Percentiles rank a stretch among this genome's conserved stretches.
These are phyloP conservation scores for Popillia japonica DNA, from an alignment of 1,140 invertebrate species.

Conservation along the genomic window DNA sequence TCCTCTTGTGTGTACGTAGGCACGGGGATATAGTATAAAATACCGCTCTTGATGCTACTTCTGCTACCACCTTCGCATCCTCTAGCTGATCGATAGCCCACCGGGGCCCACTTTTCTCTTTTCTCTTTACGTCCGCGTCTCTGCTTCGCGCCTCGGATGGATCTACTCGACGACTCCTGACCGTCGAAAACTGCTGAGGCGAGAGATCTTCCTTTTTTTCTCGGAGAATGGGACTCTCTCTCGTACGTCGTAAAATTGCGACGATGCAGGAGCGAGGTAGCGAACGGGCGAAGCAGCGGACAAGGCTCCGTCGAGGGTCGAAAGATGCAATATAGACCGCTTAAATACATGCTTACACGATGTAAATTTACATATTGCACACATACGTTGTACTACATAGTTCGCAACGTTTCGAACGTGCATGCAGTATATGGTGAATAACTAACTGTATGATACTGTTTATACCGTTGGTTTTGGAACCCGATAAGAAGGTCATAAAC, in stretches of 20 bases:
- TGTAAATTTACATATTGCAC: conserved; percentile 8
- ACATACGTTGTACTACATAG: neutral
- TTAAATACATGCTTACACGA: conserved; percentile 6
- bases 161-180: neutral
- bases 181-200: conserved; percentile 8
- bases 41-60: neutral
- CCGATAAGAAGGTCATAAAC: no score
- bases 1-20: no score
- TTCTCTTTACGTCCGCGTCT: neutral
- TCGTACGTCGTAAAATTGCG: neutral
- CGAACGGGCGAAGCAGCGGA: neutral
- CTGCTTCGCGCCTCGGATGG: neutral
- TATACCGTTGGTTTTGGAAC: no score
- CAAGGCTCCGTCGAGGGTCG: neutral
- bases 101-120: neutral
- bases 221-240: neutral
- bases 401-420: neutral
- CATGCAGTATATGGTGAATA: neutral
- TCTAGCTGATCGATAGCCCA: conserved; percentile 6
- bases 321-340: conserved; percentile 8
- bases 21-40: no score
- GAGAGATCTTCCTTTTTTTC: neutral
- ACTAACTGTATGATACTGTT: no score
- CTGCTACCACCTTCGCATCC: neutral
- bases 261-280: neutral